Conservation (phyloP, 2,113 vertebrate species). For the Chionis minor region DNA sequence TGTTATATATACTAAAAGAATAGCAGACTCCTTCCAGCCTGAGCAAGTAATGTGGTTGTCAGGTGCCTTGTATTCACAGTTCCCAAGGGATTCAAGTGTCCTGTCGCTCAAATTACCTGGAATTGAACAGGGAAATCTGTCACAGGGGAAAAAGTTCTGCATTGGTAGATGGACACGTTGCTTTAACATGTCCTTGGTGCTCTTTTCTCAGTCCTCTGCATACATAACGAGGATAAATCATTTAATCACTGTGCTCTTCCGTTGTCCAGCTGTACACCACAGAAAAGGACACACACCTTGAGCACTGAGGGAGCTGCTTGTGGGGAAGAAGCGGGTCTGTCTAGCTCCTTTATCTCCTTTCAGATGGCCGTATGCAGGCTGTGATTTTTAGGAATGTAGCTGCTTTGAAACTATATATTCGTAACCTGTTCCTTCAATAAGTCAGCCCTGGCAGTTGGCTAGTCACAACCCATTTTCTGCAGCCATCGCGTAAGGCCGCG, state of each 20-base stretch:
- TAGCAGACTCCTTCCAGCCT: not conserved
- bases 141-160: not conserved
- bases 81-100: not conserved
- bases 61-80: not conserved
- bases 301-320: not conserved
- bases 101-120: not conserved
- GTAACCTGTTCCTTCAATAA: not conserved
- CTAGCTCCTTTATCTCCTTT: not conserved
- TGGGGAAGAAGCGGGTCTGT: not conserved
- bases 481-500: not conserved
- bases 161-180: too few relatives aligned
- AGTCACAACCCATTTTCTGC: not conserved
- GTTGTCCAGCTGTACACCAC: not conserved
- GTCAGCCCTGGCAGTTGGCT: not conserved
- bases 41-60: not conserved
- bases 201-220: not conserved
- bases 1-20: not conserved
- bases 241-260: not conserved
- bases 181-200: not conserved
- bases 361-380: fast-evolving
- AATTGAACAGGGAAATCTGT: not conserved
- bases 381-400: not conserved
- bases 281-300: not conserved
- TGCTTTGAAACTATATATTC: not conserved
- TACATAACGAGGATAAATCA: not conserved